Base-by-base conservation (phyloP, 2,797 vertebrate genomes). In the Sebastes minor region DNA sequence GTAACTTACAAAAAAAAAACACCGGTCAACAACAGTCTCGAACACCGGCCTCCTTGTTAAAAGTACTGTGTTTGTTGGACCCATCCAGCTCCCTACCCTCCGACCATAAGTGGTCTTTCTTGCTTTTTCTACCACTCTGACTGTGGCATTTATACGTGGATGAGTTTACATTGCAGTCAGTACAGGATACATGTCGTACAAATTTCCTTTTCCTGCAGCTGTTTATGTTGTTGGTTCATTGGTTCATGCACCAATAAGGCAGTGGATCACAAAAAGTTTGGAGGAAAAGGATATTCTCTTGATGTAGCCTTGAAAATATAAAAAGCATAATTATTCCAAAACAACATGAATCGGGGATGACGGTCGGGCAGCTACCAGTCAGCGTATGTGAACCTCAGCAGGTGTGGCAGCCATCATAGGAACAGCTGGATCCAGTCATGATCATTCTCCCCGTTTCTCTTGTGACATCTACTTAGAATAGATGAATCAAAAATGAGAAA, bases 401-500 rank as follows among this genome's bases (percentile, higher is more conserved):
- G 38, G 80, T 74, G 74, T 78, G 33, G 42, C 71, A 66, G 76
- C 49, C 60, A 32, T 73, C 13, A 59, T 4, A 14, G 23, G 12
- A 81, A 63, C 74, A 82, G 68, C 71, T 80, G 76, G 71, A 78
- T 62, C 64, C 59, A 71, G 78, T 52, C 74, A 20, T 75, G 68
- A 80, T 80, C 52, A 6, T 80, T 33, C n/a, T 32, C 63, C n/a
- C 27, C 14, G 6, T 32, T 72, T 59, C 67, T 80, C 53, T 64
- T 20, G 27, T 75, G 66, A 83, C 42, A 69, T 60, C 57, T 38
- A 55, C 77, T 75, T 59, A 35, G 62, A 85, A 76, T 63, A 90
- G 83, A 89, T 69, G 85, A 94, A 94, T 95, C 88, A 96, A 91
- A 91, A 95, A 95, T 59, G 18, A 81, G 35, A 96, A 90, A 88